phyloP scores from a whole-genome alignment of 2,888 invertebrate genomes.

The Coelinius sp. region DNA sequence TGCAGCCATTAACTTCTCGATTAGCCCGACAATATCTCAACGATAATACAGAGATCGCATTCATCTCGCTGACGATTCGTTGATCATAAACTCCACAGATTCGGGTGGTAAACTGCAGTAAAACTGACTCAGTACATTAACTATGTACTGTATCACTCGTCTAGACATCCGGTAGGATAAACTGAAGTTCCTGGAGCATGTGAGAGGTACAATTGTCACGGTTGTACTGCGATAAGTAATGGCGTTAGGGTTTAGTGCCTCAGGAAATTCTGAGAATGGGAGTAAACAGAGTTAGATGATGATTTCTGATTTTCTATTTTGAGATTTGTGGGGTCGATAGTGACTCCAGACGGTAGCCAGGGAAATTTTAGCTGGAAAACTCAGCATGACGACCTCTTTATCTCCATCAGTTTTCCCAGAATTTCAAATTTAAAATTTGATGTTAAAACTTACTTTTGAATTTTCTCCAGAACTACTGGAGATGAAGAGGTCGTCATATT shows the following conservation, averaged over 20 bases:
- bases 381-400: no score
- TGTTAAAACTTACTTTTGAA: no score
- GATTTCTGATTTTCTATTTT: no score
- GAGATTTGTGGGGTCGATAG: no score
- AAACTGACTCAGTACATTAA: constrained; percentile 16
- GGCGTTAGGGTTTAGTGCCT: background rate
- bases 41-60: background rate
- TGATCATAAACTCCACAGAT: constrained; percentile 1
- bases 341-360: no score
- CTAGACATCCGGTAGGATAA: constrained; percentile 41
- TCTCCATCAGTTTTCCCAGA: no score
- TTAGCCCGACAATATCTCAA: background rate
- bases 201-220: constrained; percentile 44
- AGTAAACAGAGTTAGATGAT: background rate
- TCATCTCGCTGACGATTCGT: background rate
- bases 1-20: background rate
- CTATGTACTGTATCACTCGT: constrained; percentile 26
- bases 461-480: no score
- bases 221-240: constrained; percentile 21
- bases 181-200: constrained; percentile 42
- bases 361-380: no score
- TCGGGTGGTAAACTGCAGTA: constrained; percentile 12
- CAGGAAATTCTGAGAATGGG: background rate
- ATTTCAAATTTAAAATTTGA: no score
- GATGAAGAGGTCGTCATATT: no score